Evolutionary conservation across 1,140 invertebrate species (phyloP).

Genomic region (Campoletis sonorensis): DNA sequence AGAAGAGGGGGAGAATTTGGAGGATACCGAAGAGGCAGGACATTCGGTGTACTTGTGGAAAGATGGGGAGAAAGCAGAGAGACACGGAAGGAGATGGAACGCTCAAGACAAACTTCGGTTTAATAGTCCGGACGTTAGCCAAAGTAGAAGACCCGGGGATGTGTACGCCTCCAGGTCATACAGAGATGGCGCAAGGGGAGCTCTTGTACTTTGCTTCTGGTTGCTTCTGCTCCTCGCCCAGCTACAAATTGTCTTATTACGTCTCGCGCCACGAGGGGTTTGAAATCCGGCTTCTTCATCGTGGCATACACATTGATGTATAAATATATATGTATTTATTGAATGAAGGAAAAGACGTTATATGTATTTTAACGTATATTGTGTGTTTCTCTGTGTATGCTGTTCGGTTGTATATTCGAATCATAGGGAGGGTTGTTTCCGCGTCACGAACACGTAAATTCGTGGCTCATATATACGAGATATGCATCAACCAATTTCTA

Average conservation of each 20-base stretch:
- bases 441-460: slow-evolving; percentile 37
- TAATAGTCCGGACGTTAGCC: slow-evolving; percentile 45
- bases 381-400: not conserved
- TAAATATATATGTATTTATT: not conserved
- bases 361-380: too few relatives aligned
- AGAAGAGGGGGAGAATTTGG: slow-evolving; percentile 1
- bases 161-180: slow-evolving; percentile 29
- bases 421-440: slow-evolving; percentile 31
- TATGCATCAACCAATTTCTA: slow-evolving; percentile 2
- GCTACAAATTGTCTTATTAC: slow-evolving; percentile 53
- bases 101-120: slow-evolving; percentile 41
- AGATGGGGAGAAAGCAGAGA: slow-evolving; percentile 14
- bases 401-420: not conserved
- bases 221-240: slow-evolving; percentile 35
- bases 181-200: slow-evolving; percentile 22
- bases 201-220: slow-evolving; percentile 42
- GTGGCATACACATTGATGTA: not conserved
- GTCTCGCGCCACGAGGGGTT: slow-evolving; percentile 28
- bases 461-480: slow-evolving; percentile 1
- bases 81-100: slow-evolving; percentile 1
- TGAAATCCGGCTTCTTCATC: slow-evolving; percentile 29
- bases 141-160: slow-evolving; percentile 42
- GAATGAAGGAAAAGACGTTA: too few relatives aligned
- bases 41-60: slow-evolving; percentile 40
- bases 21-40: slow-evolving; percentile 33